Base-by-base conservation (phyloP, 1,140 invertebrate genomes). In the Lethocerus indicus region DNA sequence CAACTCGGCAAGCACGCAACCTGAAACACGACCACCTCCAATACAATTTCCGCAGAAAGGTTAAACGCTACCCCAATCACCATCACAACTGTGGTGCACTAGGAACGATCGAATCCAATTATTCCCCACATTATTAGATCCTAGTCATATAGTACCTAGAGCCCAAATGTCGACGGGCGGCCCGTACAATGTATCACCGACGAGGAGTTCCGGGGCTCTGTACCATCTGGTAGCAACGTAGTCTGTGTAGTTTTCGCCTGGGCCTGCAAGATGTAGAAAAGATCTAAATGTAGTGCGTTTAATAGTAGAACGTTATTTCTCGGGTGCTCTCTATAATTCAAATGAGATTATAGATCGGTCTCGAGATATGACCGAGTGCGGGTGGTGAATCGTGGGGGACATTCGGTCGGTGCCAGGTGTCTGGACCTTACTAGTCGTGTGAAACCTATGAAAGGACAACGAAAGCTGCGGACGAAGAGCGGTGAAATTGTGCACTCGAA, bases 221-320 rank as follows among this genome's bases (percentile, higher is more conserved):
- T 99, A 99, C 94, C 94, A 99, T 23, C 95, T 71, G 5, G 95
- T 98, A 2, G 95, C 95, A 40, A 99, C 95, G 66, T 99, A 98
- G 66, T 99, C 95, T 46, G 95, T 99, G 63, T 96, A 98, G 64
- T 94, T 92, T 72, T 97, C 94, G 6, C 89, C 91, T 1, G 91
- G 88, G 65, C 73, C 76, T 78, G 60, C 53, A 53, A 54, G 50
- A 40, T 29, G 35, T 41, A 21, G 32, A 35, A 43, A 27, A 25
- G 28, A 20, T 43, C 13, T 12, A 27, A 27, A 16, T 3, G 14
- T 3, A 29, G 35, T 6, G n/a, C 25, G 20, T 7, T 47, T 39
- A 6, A 35, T 29, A n/a, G 16, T 6, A 47, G 36, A 27, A 16
- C 6, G 28, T 47, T 47, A 37, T 7, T 41, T 47, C 20, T 21